Evolutionary conservation across 2,888 invertebrate genomes (phyloP).

Genomic region (Hybos culiciformis): DNA sequence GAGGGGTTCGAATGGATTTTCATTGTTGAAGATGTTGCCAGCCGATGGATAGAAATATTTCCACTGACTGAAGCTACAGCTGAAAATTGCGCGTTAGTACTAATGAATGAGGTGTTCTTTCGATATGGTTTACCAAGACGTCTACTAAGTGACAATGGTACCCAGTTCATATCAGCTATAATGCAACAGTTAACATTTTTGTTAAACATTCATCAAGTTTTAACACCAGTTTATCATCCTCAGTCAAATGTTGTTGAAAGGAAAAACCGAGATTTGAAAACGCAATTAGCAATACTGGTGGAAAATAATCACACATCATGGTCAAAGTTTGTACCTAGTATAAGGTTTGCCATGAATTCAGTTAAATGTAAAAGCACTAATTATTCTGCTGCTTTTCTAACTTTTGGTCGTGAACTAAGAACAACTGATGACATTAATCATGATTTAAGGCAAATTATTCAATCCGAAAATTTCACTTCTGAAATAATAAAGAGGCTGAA

Average conservation of each 20-base stretch:
- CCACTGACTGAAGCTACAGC: slow-evolving; percentile 19
- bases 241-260: slow-evolving; percentile 14
- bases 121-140: slow-evolving; percentile 21
- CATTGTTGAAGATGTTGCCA: slow-evolving; percentile 17
- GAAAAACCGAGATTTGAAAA: slow-evolving; percentile 15
- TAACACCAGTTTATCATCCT: slow-evolving; percentile 13
- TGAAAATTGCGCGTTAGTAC: slow-evolving; percentile 16
- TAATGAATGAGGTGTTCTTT: slow-evolving; percentile 21
- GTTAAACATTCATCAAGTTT: not conserved
- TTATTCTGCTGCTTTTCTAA: slow-evolving; percentile 22
- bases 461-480: slow-evolving; percentile 14
- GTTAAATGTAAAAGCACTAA: slow-evolving; percentile 19
- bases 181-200: slow-evolving; percentile 22
- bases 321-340: slow-evolving; percentile 17
- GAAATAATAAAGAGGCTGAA: slow-evolving; percentile 1
- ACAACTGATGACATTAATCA: slow-evolving; percentile 18
- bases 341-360: slow-evolving; percentile 28
- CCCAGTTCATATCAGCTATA: slow-evolving; percentile 23
- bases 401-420: slow-evolving; percentile 23
- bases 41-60: slow-evolving; percentile 18
- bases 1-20: slow-evolving; percentile 14
- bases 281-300: slow-evolving; percentile 11
- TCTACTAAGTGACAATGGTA: slow-evolving; percentile 23
- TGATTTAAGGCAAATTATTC: slow-evolving; percentile 16
- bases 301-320: slow-evolving; percentile 7